Percentiles rank a stretch among this genome's conserved stretches.
Evolutionary conservation across 2,113 vertebrate species (phyloP).

Genomic region (Sminthopsis crassicaudata): DNA sequence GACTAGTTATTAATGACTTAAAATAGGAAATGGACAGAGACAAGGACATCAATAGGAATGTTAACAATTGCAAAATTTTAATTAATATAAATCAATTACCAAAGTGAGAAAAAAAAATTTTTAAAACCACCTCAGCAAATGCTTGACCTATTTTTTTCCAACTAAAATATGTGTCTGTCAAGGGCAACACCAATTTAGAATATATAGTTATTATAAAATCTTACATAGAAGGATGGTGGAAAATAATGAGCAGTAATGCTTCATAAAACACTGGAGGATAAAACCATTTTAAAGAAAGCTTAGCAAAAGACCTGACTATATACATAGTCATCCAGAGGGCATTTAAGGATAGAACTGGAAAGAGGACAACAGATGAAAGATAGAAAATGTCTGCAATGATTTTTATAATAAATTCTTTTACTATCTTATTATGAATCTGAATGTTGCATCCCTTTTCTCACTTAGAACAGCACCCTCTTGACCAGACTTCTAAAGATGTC

Average conservation of each 20-base stretch:
- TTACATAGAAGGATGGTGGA: background rate
- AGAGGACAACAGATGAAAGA: background rate
- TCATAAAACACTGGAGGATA: background rate
- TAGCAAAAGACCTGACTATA: background rate
- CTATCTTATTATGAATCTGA: background rate
- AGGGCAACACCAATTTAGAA: slow-evolving; percentile 1
- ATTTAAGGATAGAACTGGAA: background rate
- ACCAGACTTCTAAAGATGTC: background rate
- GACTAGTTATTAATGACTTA: background rate
- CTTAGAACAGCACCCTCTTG: background rate
- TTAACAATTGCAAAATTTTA: background rate
- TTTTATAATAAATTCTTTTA: background rate
- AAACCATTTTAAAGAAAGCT: background rate
- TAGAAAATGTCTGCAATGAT: background rate
- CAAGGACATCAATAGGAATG: background rate
- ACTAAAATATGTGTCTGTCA: background rate
- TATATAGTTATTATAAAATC: background rate
- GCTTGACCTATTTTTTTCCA: background rate
- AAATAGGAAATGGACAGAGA: background rate
- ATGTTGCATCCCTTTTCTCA: background rate
- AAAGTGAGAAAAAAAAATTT: background rate
- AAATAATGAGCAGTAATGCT: background rate
- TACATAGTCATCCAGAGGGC: background rate
- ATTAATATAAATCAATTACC: background rate
- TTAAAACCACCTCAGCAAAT: background rate